Evolutionary conservation across 1,140 invertebrate genomes (phyloP).

Genomic region (Ceratosolen solmsi): DNA sequence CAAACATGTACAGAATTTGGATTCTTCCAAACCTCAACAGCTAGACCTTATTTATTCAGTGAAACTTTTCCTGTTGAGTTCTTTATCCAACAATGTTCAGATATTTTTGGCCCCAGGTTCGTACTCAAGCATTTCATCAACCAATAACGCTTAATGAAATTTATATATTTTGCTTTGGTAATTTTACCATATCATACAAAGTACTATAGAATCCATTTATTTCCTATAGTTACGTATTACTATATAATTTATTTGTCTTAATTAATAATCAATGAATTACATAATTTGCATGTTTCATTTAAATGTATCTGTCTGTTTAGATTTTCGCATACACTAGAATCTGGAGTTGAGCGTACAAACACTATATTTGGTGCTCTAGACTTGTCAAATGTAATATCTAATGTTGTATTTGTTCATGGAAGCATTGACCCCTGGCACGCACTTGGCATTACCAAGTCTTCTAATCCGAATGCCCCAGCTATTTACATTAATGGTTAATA

Average conservation of each 20-base stretch:
- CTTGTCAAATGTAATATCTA: constrained; percentile 77
- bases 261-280: too few species aligned
- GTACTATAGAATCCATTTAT: too few species aligned
- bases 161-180: too few species aligned
- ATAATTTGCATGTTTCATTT: too few species aligned
- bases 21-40: constrained; percentile 92
- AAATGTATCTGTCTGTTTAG: too few species aligned
- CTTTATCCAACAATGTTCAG: constrained; percentile 86
- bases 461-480: constrained; percentile 76
- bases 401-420: constrained; percentile 91
- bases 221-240: too few species aligned
- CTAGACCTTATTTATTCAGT: constrained; percentile 83
- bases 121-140: background rate
- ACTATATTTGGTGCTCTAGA: constrained; percentile 85
- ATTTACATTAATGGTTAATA: constrained; percentile 82
- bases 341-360: constrained; percentile 82
- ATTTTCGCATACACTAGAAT: constrained; percentile 73
- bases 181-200: too few species aligned
- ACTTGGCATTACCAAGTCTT: constrained; percentile 80
- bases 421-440: constrained; percentile 96
- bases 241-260: too few species aligned
- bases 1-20: constrained; percentile 97
- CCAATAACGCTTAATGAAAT: too few species aligned
- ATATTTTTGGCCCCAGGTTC: constrained; percentile 82
- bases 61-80: constrained; percentile 85